Conservation (phyloP, 2,888 invertebrate genomes). For the Octodonta nipae region DNA sequence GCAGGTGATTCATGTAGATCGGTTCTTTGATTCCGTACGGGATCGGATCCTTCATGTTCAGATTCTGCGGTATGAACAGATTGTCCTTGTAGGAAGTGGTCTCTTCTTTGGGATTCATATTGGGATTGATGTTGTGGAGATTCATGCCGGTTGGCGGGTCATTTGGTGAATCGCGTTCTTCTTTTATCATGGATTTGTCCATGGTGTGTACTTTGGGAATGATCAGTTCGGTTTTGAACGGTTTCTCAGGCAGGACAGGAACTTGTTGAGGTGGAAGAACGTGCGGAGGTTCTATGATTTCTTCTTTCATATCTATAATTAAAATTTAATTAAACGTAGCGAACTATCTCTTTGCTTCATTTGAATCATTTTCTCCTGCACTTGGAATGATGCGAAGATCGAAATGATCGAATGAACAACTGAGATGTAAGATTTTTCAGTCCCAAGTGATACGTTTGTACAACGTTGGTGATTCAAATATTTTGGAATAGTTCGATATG, state of each 20-base stretch:
- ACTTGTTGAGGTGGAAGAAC: slow-evolving; percentile 17
- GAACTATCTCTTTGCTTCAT: no score
- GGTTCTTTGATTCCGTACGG: slow-evolving; percentile 28
- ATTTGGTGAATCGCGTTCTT: slow-evolving; percentile 29
- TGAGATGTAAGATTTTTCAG: no score
- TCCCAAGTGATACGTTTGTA: no score
- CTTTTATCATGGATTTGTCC: slow-evolving; percentile 37
- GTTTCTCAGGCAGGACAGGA: slow-evolving; percentile 24
- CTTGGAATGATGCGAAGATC: no score
- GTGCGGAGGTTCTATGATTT: slow-evolving; percentile 21
- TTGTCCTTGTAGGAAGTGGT: slow-evolving; percentile 5
- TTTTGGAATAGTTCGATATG: no score
- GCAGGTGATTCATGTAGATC: slow-evolving; percentile 19
- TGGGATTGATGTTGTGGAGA: slow-evolving; percentile 16
- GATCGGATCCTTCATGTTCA: slow-evolving; percentile 23
- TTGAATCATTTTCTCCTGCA: slow-evolving; percentile 17
- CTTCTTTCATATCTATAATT: slow-evolving; percentile 23
- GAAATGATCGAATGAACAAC: no score
- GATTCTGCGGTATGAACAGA: slow-evolving; percentile 25
- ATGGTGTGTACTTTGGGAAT: slow-evolving; percentile 45
- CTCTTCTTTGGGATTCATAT: slow-evolving; percentile 15
- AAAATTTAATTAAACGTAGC: no score
- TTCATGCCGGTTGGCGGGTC: slow-evolving; percentile 22
- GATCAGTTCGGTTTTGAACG: slow-evolving; percentile 47
- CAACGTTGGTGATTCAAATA: no score